Evolutionary conservation across 2,888 invertebrate species (phyloP), one percentile per base, ranked within the genome.

Genomic region (Formica aserva): DNA sequence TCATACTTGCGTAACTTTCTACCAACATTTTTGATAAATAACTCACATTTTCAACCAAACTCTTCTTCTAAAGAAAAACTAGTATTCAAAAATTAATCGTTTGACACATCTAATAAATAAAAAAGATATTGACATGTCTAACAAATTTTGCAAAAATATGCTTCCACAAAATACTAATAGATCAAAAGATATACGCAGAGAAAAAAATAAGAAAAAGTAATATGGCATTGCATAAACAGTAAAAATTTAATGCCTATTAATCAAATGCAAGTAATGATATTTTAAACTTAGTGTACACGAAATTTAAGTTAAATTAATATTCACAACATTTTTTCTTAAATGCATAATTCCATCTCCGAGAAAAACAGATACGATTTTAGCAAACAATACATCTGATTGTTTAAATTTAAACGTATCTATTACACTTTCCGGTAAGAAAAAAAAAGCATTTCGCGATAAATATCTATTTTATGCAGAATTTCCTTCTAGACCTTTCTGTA

Each of bases 401-500:
- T 66, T 67, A 38, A 29, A 9, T 38, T 66, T 67, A 38, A 29
- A 9, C n/a, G 26, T 26, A 55, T 26, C 26, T 29, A n/a, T 52
- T 45, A 26, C 9, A 55, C n/a, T 55, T 52, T n/a, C 5, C 32
- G 13, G 9, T 29, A 6, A 60, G 38, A 32, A 32, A 8, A 26
- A 26, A 11, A 45, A 35, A 32, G 13, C 35, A 48, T 71, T 22
- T 60, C 18, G 74, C 74, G 60, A 72, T 72, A 78, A 78, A 60
- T 26, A n/a, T 80, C 57, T 57, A 77, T 77, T 57, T 80, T 74
- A 72, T 72, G 60, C 45, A 35, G 15, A 72, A 45, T 74, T 60
- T 74, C 26, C n/a, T 69, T 35, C n/a, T 6, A 71, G 22, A 55
- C 38, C 26, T 35, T 41, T 77, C 41, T 38, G n/a, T 71, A 57